phyloP scores from a whole-genome alignment of 92 coral and sea anemone genomes.

The Porites rus region DNA sequence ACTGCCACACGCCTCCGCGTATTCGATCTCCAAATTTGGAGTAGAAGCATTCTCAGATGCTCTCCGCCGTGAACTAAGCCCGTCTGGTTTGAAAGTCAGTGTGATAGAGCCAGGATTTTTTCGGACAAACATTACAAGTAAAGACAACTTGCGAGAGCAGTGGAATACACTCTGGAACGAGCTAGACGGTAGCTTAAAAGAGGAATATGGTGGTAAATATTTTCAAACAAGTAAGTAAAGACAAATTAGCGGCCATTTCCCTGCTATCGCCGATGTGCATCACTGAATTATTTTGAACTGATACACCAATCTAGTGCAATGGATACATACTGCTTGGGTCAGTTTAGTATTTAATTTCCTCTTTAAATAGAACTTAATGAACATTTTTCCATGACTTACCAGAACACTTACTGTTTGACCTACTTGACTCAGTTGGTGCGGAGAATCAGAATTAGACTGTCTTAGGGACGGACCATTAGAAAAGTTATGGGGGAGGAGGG shows the following conservation, averaged over 20 bases:
- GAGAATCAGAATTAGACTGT: too few species aligned
- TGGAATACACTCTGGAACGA: conserved; percentile 79
- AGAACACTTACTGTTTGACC: too few species aligned
- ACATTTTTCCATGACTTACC: too few species aligned
- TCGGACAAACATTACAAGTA: conserved; percentile 76
- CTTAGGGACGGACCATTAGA: too few species aligned
- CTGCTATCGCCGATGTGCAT: not conserved
- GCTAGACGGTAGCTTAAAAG: conserved; percentile 60
- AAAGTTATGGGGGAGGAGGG: too few species aligned
- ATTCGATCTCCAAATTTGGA: conserved; percentile 84
- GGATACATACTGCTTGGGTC: too few species aligned
- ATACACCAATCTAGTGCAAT: too few species aligned
- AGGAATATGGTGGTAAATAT: conserved; percentile 89
- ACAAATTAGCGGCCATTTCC: not conserved
- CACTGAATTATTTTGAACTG: too few species aligned
- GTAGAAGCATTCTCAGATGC: conserved; percentile 98
- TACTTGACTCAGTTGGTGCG: too few species aligned
- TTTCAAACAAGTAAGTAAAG: conserved; percentile 72
- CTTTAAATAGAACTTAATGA: too few species aligned
- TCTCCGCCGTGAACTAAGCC: conserved; percentile 84
- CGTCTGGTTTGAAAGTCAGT: conserved; percentile 72
- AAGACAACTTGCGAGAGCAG: conserved; percentile 43
- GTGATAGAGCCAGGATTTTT: conserved; percentile 97
- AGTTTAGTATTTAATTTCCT: too few species aligned
- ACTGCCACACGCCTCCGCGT: conserved; percentile 80